Evolutionary conservation across 1,140 invertebrate species (phyloP), one percentile per base, ranked within the genome.

Genomic region (Musca domestica): DNA sequence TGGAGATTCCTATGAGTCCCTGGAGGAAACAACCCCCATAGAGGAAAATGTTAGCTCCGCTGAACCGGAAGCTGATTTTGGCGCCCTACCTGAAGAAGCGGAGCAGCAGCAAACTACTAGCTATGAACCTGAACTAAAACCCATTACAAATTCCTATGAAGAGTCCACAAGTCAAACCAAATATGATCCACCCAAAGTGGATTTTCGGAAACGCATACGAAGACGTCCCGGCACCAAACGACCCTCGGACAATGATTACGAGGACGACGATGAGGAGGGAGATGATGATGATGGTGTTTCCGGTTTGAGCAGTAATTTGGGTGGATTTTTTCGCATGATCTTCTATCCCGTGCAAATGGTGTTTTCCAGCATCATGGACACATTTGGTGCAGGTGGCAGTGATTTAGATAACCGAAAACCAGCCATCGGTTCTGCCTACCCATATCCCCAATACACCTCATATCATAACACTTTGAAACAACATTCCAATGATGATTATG

Each of bases 291-390:
- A 54, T 34, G 65, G 19, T 48, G 51, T 27, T 3, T 64, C 61
- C 12, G 25, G 54, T 17, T 65, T 74, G 12, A 70, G 70, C 5
- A 19, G 27, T 12, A 61, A 34, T 61, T 71, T 79, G 0, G 72
- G 72, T 34, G 69, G 74, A 30, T 78, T 80, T 66, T 74, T 80
- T 66, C 76, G 77, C 54, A 77, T 80, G 75, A 69, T 80, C 1
- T 80, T 80, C 67, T 80, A 78, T 67, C 78, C 78, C 19, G 72
- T 81, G 3, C 76, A 80, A 34, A 30, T 76, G 70, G 75, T 76
- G 20, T 76, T 81, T 74, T 58, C 71, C 1, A 70, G 72, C 1
- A n/a, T 81, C 0, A 74, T 76, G 25, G 77, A 80, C 25, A 73
- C 74, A 41, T 69, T 77, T 1, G 58, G 48, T 2, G 56, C 41